Conservation (phyloP, 2,888 invertebrate genomes). For the Epinotia ramella region DNA sequence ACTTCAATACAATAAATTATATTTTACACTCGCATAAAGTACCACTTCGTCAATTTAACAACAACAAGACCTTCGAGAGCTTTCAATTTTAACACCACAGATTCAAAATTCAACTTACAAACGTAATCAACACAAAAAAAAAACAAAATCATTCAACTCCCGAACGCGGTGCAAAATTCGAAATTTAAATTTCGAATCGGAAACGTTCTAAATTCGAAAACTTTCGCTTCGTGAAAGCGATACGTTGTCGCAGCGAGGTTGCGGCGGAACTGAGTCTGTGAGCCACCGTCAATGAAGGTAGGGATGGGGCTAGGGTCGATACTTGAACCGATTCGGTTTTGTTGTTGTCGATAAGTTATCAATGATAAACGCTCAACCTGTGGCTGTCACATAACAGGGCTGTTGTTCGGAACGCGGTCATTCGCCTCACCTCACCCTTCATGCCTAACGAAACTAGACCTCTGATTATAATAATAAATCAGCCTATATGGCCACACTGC, state of each 20-base stretch:
- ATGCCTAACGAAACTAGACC: too few relatives aligned
- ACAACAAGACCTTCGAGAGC: background rate
- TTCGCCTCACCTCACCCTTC: too few relatives aligned
- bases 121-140: background rate
- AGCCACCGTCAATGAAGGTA: slow-evolving; percentile 14
- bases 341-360: slow-evolving; percentile 4
- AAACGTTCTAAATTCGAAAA: slow-evolving; percentile 16
- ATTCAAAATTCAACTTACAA: slow-evolving; percentile 3
- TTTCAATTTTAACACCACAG: slow-evolving; percentile 8
- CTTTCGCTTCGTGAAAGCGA: slow-evolving; percentile 30
- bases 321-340: background rate
- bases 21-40: too few relatives aligned
- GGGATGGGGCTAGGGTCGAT: slow-evolving; percentile 1
- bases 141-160: background rate
- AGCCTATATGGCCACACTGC: too few relatives aligned
- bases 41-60: too few relatives aligned
- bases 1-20: too few relatives aligned
- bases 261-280: slow-evolving; percentile 22
- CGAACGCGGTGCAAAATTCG: slow-evolving; percentile 4
- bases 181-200: slow-evolving; percentile 1
- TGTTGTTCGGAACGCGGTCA: too few relatives aligned
- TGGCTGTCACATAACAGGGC: too few relatives aligned
- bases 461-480: too few relatives aligned
- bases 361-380: background rate
- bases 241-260: slow-evolving; percentile 4